Conservation (phyloP, 2,797 vertebrate species). For the Pachyuromys duprasi region DNA sequence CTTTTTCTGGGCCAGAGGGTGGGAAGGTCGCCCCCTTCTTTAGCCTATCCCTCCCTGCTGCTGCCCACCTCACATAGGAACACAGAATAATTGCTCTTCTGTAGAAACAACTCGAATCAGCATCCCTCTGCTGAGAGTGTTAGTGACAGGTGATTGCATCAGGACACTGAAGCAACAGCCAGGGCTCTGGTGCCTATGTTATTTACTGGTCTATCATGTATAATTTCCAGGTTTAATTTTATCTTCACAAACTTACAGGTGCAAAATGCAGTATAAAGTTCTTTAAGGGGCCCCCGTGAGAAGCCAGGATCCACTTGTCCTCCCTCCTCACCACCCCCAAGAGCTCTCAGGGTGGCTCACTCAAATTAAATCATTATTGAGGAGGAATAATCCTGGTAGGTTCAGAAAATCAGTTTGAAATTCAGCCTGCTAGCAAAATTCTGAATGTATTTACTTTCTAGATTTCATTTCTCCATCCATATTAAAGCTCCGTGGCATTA, state of each 20-base stretch:
- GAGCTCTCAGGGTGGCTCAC: conserved; percentile 82
- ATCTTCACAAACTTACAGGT: conserved; percentile 82
- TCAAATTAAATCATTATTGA: conserved; percentile 87
- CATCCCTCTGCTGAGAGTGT: conserved; percentile 58
- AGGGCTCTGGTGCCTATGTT: conserved; percentile 58
- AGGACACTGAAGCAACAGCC: conserved; percentile 56
- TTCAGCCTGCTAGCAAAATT: conserved; percentile 89
- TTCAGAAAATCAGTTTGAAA: conserved; percentile 89
- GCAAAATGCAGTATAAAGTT: conserved; percentile 83
- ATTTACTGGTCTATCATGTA: conserved; percentile 73
- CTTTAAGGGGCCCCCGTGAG: conserved; percentile 79
- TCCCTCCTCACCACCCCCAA: conserved; percentile 21
- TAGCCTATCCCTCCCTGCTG: conserved; percentile 29
- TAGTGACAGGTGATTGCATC: conserved; percentile 76
- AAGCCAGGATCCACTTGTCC: conserved; percentile 64
- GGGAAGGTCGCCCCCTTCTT: conserved; percentile 41
- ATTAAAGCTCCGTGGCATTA: conserved; percentile 90
- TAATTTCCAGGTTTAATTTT: conserved; percentile 81
- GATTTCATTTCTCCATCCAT: conserved; percentile 88
- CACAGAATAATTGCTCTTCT: conserved; percentile 41
- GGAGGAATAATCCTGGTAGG: conserved; percentile 86
- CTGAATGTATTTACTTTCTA: conserved; percentile 89
- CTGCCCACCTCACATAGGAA: conserved; percentile 61
- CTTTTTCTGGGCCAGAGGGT: conserved; percentile 63
- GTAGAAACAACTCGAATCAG: conserved; percentile 73